These are phyloP conservation scores for Nestor notabilis DNA, from an alignment of 2,113 vertebrate species.

Conservation along the genomic window DNA sequence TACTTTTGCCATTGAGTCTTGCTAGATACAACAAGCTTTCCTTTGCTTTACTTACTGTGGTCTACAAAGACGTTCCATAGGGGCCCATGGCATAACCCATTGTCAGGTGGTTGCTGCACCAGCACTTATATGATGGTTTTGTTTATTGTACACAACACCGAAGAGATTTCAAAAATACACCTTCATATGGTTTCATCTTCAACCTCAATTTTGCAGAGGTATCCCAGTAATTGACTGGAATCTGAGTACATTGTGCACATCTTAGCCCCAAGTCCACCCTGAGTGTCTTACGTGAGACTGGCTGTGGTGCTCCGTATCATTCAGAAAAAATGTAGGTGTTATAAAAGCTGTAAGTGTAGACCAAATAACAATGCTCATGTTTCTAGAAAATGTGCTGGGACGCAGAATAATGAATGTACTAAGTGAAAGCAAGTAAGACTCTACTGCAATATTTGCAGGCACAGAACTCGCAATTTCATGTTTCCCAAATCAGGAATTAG, in stretches of 20 bases:
- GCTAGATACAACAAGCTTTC: not conserved
- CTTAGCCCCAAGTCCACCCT: not conserved
- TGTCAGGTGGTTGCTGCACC: not conserved
- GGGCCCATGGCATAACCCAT: not conserved
- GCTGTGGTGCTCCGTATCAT: not conserved
- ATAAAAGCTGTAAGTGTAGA: not conserved
- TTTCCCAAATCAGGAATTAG: not conserved
- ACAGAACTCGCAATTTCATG: not conserved
- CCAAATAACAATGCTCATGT: not conserved
- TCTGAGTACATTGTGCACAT: not conserved
- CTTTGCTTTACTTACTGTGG: too few species aligned
- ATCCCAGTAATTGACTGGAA: not conserved
- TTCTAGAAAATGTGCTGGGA: not conserved
- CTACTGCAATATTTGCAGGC: not conserved
- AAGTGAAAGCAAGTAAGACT: not conserved
- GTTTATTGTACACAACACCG: not conserved
- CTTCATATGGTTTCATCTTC: not conserved
- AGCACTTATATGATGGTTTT: not conserved
- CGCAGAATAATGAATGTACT: not conserved
- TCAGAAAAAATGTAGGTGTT: accelerated
- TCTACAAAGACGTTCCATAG: not conserved
- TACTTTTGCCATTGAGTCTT: not conserved
- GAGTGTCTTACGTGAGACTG: not conserved
- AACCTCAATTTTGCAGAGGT: not conserved
- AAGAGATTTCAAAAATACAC: not conserved